phyloP scores from a whole-genome alignment of 2,888 invertebrate genomes.

The Horisme vitalbata region DNA sequence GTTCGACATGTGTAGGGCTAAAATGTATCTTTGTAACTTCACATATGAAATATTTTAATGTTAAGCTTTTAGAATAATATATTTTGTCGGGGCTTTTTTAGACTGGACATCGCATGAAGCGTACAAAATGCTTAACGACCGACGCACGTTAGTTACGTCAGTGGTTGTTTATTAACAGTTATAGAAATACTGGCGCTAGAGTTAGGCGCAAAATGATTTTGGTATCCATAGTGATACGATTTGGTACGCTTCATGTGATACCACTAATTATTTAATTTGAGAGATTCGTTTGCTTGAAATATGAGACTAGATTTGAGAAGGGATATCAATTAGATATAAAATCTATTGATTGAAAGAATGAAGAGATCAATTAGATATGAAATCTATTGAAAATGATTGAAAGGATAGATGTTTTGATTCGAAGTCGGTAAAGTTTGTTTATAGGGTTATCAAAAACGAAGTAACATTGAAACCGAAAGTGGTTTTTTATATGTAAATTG shows the following conservation, averaged over 20 bases:
- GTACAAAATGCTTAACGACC: too few relatives aligned
- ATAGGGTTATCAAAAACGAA: too few relatives aligned
- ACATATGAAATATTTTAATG: slow-evolving; percentile 14
- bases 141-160: too few relatives aligned
- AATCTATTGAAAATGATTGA: slow-evolving; percentile 1
- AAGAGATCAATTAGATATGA: too few relatives aligned
- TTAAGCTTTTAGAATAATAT: slow-evolving; percentile 21
- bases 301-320: background rate
- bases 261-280: slow-evolving; percentile 4
- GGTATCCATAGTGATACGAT: slow-evolving; percentile 1
- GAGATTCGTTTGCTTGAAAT: slow-evolving; percentile 2
- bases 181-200: slow-evolving; percentile 1
- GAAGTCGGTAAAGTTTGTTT: too few relatives aligned
- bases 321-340: background rate
- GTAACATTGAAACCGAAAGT: too few relatives aligned
- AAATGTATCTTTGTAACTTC: slow-evolving; percentile 17
- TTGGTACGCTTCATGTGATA: slow-evolving; percentile 3
- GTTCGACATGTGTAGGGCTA: slow-evolving; percentile 14
- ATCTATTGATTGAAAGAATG: background rate
- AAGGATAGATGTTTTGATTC: too few relatives aligned
- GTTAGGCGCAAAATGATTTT: slow-evolving; percentile 9
- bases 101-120: slow-evolving; percentile 1
- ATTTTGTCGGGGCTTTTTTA: slow-evolving; percentile 17
- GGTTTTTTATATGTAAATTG: too few relatives aligned
- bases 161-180: slow-evolving; percentile 19